Evolutionary conservation across 2,113 vertebrate species (phyloP).

Genomic region (Candoia aspera): DNA sequence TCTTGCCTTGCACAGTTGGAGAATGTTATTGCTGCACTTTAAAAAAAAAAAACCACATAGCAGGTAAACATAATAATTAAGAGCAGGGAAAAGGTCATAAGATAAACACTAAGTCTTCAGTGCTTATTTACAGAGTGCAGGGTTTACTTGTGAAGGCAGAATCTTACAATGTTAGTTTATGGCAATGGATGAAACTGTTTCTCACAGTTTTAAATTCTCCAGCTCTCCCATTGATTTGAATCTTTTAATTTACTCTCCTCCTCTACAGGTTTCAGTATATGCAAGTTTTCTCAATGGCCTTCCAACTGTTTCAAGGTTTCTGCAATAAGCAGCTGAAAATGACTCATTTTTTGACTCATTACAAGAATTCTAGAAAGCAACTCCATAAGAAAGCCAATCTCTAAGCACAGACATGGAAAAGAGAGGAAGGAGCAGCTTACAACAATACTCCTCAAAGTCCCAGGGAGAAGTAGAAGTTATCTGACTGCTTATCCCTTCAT

Average conservation of each 20-base stretch:
- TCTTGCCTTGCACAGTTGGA: not conserved
- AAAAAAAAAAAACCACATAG: constrained; percentile 19
- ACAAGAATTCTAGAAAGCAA: not conserved
- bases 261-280: not conserved
- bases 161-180: constrained; percentile 42
- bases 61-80: constrained; percentile 37
- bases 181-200: constrained; percentile 33
- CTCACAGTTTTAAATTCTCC: not conserved
- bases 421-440: not conserved
- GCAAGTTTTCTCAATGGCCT: not conserved
- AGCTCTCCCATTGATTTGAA: constrained; percentile 13
- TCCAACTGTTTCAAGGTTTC: not conserved
- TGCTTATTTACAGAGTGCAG: constrained; percentile 49
- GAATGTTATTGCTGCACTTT: not conserved
- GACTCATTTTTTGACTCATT: not conserved
- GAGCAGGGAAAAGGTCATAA: constrained; percentile 38
- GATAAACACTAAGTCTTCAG: constrained; percentile 54
- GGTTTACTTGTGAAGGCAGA: constrained; percentile 44
- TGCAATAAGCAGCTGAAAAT: not conserved
- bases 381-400: not conserved
- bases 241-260: constrained; percentile 26
- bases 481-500: not conserved
- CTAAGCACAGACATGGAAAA: not conserved
- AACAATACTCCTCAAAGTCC: not conserved
- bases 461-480: not conserved